Evolutionary conservation across 2,888 invertebrate species (phyloP), one percentile per base, ranked within the genome.

Genomic region (Aelia acuminata): DNA sequence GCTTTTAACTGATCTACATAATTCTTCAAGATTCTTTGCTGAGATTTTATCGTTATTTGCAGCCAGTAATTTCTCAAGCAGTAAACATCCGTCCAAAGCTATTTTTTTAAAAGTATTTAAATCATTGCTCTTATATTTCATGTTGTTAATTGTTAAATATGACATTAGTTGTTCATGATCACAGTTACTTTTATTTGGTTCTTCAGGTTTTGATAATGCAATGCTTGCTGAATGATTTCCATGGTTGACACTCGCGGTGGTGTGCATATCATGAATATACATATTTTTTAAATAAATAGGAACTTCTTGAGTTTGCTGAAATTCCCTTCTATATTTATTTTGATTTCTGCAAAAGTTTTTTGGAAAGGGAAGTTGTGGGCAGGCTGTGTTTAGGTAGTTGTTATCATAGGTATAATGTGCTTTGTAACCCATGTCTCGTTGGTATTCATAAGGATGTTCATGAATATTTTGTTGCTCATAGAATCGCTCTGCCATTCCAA

Each of bases 1-100:
- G 20, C 26, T 87, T 70, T 87, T 87, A 26, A 87, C 47, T 20
- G 53, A 53, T 18, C 43, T 70, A 70, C 87, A 87, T 18, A 50
- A 70, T 70, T 87, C 70, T 26, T 63, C 63, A 13, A 87, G 63
- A 70, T 87, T 53, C 47, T 63, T 63, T 39, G 53, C 70, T 10
- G 70, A 63, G 22, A 70, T n/a, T 22, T 35, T 47, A 26, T 70
- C 57, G 18, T 70, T 87, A 43, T 43, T 47, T 26, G 31, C 1
- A 49, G 39, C 43, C 22, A 87, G 43, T 87, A 87, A n/a, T 70
- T 87, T 50, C 70, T 87, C 87, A 7, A 87, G 47, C n/a, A 43
- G 47, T 70, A 87, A 48, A 70, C 87, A 87, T n/a, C 87, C 87
- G 15, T 87, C 43, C 18, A 70, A 31, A n/a, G 87, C 87, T 26